A percentile compares a stretch with the other conserved stretches of the same genome.
Evolutionary conservation across 2,113 vertebrate genomes (phyloP).

Genomic region (Tursiops truncatus): DNA sequence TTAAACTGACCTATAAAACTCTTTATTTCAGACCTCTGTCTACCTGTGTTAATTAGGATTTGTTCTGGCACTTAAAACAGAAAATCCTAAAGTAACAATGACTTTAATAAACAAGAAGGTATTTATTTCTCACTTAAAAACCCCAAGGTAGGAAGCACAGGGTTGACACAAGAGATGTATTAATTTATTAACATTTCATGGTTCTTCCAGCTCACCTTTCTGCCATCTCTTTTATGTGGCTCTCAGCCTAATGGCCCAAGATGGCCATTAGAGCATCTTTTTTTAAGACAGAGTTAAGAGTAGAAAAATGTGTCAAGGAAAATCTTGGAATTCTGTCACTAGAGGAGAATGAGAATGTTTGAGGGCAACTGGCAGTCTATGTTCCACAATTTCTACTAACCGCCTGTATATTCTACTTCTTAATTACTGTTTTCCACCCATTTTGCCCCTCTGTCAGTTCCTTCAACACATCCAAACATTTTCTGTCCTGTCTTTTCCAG

Average conservation of each 20-base stretch:
- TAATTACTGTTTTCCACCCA: not conserved
- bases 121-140: not conserved
- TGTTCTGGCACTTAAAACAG: not conserved
- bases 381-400: not conserved
- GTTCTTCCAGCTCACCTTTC: not conserved
- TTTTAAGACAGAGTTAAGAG: not conserved
- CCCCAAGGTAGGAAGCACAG: not conserved
- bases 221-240: not conserved
- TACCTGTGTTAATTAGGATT: not conserved
- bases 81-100: not conserved
- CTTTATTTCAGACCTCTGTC: not conserved
- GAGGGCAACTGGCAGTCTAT: not conserved
- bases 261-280: not conserved
- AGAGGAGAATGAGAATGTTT: not conserved
- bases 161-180: not conserved
- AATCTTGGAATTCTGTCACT: not conserved
- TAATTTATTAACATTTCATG: not conserved
- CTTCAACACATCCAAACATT: not conserved
- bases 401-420: not conserved
- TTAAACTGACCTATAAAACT: not conserved
- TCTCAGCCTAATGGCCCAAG: not conserved
- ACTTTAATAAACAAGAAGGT: not conserved
- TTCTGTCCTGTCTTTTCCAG: not conserved
- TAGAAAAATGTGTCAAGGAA: not conserved
- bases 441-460: not conserved